Evolutionary conservation across 1,140 invertebrate species (phyloP), one percentile per base, ranked within the genome.

Genomic region (Megalopta genalis): DNA sequence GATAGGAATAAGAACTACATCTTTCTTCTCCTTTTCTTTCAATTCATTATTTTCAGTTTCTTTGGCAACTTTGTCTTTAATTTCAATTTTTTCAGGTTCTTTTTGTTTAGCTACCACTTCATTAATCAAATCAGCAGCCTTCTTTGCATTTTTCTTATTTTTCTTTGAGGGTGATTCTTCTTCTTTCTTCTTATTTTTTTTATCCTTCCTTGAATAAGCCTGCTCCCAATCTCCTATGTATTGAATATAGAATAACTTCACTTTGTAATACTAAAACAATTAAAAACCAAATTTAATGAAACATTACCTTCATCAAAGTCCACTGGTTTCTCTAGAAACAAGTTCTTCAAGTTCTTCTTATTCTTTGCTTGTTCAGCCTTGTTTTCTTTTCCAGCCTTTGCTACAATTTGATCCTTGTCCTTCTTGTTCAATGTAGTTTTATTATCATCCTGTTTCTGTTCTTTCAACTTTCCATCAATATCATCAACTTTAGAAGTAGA

Each of bases 291-390:
- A 64, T 27, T 54, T 10, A 57, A 59, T 66, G 25, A 67, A 49
- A 37, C 66, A 66, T 66, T 89, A 90, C 95, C 95, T 81, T 96
- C 95, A 90, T 96, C 95, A 92, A 94, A 96, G 85, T 96, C 95
- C 59, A 94, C 93, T 14, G 95, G 95, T 88, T 96, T 96, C 84
- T 95, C 95, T 82, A 93, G 91, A 57, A 93, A 85, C 27, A 93
- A 87, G 82, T 94, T 94, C 81, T 94, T 94, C 25, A 92, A 80
- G 78, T 94, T 94, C 70, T 94, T 94, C 86, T 94, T 94, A 57
- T 93, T 94, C 80, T 94, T 94, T 3, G 87, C 88, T 65, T 94
- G 93, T 65, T 94, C 93, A 37, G 91, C 84, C 77, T 92, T 91
- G 83, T 94, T 94, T 67, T 94, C 93, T 54, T 94, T 94, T 32